Evolutionary conservation across 1,140 invertebrate species (phyloP), one percentile per base, ranked within the genome.

Genomic region (Lordiphosa stackelbergi): DNA sequence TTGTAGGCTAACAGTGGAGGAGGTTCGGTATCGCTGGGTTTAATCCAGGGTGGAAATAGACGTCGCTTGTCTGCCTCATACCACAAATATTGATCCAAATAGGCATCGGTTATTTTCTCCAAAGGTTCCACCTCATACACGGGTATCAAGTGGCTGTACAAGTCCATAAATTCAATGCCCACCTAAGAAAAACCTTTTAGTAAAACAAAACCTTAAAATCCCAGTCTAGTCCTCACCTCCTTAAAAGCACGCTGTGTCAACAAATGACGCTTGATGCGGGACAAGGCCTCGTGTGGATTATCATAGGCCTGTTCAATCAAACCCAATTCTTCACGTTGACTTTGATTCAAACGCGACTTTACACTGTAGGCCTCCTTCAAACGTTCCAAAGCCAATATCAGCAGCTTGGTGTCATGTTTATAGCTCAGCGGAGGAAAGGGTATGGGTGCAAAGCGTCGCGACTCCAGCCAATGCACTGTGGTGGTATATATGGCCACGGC

Each of bases 301-400:
- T 99, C 98, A 86, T 99, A 99, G 0, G 98, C 98, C 88, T 99
- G 98, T 89, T 99, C 98, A 78, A 99, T 99, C 1, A 99, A 90
- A 12, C 98, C 98, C 12, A 99, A 88, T 88, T 99, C 98, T 89
- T 99, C 98, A 73, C 98, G 90, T 89, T 99, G 98, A 78, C 97
- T 99, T 89, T 99, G 98, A 90, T 99, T 99, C 41, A 99, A 88
- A 31, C 98, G 91, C 4, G 97, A 99, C 87, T 99, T 99, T 0
- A 99, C 98, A 85, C 97, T 98, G 90, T 99, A 99, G 0, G 98
- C 98, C 90, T 99, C 98, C 87, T 99, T 99, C 1, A 99, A 89
- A 58, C 98, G 90, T 89, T 99, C 98, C 41, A 99, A 88, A 1
- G 98, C 98, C 36, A 99, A 89, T 85, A 99, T 99, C 1, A 99